Evolutionary conservation across 2,797 vertebrate genomes (phyloP).

Genomic region (Synaphobranchus kaupii): DNA sequence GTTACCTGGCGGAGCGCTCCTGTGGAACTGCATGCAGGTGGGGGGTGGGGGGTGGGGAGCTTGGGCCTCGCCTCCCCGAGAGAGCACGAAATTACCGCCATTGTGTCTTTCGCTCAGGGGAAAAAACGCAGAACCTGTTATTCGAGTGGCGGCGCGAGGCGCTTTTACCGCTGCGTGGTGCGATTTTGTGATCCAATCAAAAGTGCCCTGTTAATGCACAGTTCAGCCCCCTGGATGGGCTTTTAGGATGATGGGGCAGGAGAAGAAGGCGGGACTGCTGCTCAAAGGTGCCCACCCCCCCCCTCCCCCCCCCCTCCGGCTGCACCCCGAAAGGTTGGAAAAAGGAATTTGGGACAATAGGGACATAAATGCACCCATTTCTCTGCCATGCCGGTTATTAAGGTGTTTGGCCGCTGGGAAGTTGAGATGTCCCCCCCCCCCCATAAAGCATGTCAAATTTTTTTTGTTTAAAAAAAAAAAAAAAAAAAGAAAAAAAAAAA

Average conservation of each 20-base stretch:
- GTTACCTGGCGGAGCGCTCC: neutral
- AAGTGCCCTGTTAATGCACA: neutral
- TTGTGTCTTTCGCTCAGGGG: conserved; percentile 52
- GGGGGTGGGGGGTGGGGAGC: neutral
- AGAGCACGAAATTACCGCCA: conserved; percentile 52
- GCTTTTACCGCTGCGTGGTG: neutral
- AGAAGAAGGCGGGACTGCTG: neutral
- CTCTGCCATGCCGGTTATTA: conserved; percentile 12
- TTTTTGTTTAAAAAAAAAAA: conserved; percentile 37
- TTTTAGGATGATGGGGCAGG: neutral
- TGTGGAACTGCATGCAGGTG: neutral
- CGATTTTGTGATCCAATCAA: neutral
- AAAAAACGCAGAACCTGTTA: conserved; percentile 35
- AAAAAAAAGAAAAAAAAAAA: conserved; percentile 27
- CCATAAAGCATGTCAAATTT: conserved; percentile 28
- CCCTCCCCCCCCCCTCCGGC: too few relatives aligned
- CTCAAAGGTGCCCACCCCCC: neutral
- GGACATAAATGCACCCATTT: conserved; percentile 8
- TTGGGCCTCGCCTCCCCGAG: conserved; percentile 44
- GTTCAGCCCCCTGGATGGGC: neutral
- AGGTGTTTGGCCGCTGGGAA: conserved; percentile 36
- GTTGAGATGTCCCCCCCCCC: conserved; percentile 25
- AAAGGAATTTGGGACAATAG: neutral
- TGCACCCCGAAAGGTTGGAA: neutral
- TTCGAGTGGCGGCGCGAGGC: neutral